Base-by-base conservation (phyloP, 2,113 vertebrate genomes). In the Clarias batrachus region DNA sequence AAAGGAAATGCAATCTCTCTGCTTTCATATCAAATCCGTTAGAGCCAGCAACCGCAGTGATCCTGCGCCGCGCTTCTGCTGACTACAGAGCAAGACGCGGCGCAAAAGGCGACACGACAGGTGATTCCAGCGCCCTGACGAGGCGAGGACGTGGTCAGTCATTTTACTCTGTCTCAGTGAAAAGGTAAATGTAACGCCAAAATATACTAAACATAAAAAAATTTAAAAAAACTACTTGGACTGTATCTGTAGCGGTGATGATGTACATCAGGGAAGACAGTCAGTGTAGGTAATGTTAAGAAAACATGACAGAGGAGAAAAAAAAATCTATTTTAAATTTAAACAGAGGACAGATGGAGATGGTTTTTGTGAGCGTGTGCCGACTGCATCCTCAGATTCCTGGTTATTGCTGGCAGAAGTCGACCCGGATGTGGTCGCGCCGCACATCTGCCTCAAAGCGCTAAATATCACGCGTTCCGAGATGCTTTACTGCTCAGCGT, bases 1-100 rank as follows among this genome's bases (percentile, higher is more conserved):
- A 27, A 14, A 66, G 62, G 81, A 82, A 82, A 82, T 17, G 81
- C 41, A 82, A 82, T 66, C 62, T 82, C 71, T 62, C 41, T 33
- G 66, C 68, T 84, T 65, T 54, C 71, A 63, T 41, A 85, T 62
- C 21, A 60, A 84, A 84, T 84, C 56, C 30, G 16, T n/a, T 68
- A 11, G n/a, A 62, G 78, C 19, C 3, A 48, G 81, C 41, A 30
- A 66, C 13, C 7, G 52, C 74, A 16, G 52, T 52, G 8, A 21
- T 14, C 71, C 54, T 7, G 57, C 27, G 14, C 33, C 0, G 30
- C 41, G n/a, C 1, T 41, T 63, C 30, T 81, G 60, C 80, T 81
- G 80, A 81, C 80, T 81, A 48, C 62, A 10, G 62, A 19, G 62
- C 25, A 82, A 52, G 63, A 21, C 27, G 0, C 17, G 60, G 78